Percentiles rank a stretch among this genome's conserved stretches.
These are phyloP conservation scores for Caenorhabditis remanei DNA, from an alignment of 1,140 invertebrate species.

Conservation along the genomic window DNA sequence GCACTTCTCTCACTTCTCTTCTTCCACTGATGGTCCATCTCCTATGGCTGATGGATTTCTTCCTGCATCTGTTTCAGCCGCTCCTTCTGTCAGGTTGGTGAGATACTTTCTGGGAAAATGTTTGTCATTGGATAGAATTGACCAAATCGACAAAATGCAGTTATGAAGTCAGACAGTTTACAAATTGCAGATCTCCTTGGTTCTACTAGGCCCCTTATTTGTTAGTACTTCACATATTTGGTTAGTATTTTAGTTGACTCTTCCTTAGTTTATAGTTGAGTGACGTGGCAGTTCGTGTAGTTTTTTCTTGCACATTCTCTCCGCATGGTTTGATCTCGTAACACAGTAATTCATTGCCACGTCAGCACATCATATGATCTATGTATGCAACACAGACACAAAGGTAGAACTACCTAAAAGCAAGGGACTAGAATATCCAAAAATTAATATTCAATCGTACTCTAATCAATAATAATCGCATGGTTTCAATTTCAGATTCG, in stretches of 20 bases:
- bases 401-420: background rate
- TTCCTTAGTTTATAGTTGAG: constrained; percentile 31
- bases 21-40: constrained; percentile 31
- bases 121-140: background rate
- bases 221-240: constrained; percentile 21
- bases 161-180: background rate
- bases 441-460: background rate
- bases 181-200: constrained; percentile 39
- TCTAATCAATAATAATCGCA: constrained; percentile 25
- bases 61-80: constrained; percentile 49
- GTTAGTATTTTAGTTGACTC: constrained; percentile 17
- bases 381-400: background rate
- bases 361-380: background rate
- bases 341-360: constrained; percentile 23
- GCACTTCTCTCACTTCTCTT: constrained; percentile 35
- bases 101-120: background rate
- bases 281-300: background rate
- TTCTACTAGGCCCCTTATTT: constrained; percentile 28
- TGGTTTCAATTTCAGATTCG: constrained; percentile 20
- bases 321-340: constrained; percentile 30
- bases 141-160: no score
- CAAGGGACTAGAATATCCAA: background rate
- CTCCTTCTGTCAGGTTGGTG: constrained; percentile 54
- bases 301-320: background rate
- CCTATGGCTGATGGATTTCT: constrained; percentile 43